phyloP scores from a whole-genome alignment of 2,113 vertebrate genomes.

The Cinclus cinclus region DNA sequence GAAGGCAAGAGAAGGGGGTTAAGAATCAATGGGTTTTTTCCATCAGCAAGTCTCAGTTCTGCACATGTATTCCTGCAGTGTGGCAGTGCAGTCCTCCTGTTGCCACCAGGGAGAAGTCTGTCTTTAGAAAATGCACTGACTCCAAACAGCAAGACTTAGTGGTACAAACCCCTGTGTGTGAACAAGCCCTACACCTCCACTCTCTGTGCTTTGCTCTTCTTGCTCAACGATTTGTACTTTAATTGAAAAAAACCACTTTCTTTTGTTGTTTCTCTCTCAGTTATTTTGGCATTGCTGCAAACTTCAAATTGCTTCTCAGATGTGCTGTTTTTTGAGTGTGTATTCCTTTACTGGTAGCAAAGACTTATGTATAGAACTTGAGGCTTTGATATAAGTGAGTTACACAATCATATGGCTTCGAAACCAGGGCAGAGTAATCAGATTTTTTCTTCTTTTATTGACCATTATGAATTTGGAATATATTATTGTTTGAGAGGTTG shows the following conservation, averaged over 20 bases:
- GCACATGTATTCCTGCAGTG: neutral
- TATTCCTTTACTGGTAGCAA: neutral
- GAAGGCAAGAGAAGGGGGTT: neutral
- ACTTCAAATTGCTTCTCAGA: neutral
- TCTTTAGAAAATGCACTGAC: neutral
- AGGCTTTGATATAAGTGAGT: neutral
- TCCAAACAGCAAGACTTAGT: neutral
- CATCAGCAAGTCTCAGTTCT: neutral
- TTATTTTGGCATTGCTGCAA: neutral
- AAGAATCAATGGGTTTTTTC: neutral
- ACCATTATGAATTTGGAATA: slow-evolving; percentile 1
- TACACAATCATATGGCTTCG: neutral
- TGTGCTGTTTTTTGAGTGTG: neutral
- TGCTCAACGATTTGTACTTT: neutral
- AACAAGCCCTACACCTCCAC: neutral
- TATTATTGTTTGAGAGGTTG: neutral
- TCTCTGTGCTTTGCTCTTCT: neutral
- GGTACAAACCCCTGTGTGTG: neutral
- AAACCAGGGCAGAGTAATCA: neutral
- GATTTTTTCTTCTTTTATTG: neutral
- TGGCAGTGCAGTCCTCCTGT: neutral
- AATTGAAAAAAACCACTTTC: neutral
- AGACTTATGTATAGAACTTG: neutral
- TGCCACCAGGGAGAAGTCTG: neutral
- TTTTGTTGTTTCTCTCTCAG: neutral